These are phyloP conservation scores for Arrhamphus sclerolepis DNA, from an alignment of 2,797 vertebrate species.

Conservation along the genomic window DNA sequence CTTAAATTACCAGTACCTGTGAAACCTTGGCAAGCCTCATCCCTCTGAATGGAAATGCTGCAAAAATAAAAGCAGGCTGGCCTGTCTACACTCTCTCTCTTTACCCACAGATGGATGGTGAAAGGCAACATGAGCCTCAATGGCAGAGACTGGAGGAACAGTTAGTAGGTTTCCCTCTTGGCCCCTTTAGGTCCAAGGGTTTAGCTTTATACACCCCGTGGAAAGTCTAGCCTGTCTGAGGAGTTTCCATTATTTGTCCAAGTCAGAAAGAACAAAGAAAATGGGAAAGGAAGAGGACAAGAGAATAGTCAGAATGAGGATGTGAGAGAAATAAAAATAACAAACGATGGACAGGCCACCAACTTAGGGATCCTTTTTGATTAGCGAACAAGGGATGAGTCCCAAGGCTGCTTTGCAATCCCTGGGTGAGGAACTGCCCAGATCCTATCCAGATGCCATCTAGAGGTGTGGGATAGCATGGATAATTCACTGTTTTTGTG, in stretches of 20 bases:
- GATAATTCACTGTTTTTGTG: conserved; percentile 26
- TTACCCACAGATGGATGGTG: conserved; percentile 77
- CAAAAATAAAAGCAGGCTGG: conserved; percentile 78
- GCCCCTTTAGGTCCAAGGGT: conserved; percentile 55
- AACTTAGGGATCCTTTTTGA: conserved; percentile 42
- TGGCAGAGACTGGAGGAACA: conserved; percentile 53
- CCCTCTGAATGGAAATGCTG: conserved; percentile 78
- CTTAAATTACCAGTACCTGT: conserved; percentile 79
- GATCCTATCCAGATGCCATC: conserved; percentile 40
- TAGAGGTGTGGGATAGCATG: conserved; percentile 1
- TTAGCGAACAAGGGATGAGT: conserved; percentile 41
- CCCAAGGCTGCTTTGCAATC: conserved; percentile 17
- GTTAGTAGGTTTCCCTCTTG: conserved; percentile 62
- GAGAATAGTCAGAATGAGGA: conserved; percentile 30
- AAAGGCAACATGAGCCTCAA: conserved; percentile 74
- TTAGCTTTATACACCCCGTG: conserved; percentile 50
- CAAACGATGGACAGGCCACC: conserved; percentile 32
- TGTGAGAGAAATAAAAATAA: conserved; percentile 18
- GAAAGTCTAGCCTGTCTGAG: conserved; percentile 60
- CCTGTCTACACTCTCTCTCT: conserved; percentile 81
- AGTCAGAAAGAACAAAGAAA: conserved; percentile 33
- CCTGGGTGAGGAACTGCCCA: conserved; percentile 42
- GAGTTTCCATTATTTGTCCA: conserved; percentile 53
- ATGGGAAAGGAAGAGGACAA: conserved; percentile 9
- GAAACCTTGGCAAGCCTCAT: conserved; percentile 75